These are phyloP conservation scores for Nomada fabriciana DNA, from an alignment of 2,888 invertebrate genomes.

Conservation along the genomic window DNA sequence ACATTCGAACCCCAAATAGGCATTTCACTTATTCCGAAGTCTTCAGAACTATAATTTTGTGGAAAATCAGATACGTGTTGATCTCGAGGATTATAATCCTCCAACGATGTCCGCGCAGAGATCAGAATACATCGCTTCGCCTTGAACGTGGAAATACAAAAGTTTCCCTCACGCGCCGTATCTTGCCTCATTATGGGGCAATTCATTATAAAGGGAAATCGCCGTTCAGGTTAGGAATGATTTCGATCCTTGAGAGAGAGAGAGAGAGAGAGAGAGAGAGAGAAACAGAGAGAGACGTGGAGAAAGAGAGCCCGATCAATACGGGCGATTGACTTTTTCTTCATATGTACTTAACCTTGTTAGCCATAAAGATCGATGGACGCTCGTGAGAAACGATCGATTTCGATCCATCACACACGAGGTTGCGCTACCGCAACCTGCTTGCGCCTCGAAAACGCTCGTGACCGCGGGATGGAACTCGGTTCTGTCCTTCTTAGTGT, in stretches of 20 bases:
- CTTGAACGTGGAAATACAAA: conserved; percentile 69
- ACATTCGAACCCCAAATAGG: background rate
- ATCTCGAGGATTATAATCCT: conserved; percentile 17
- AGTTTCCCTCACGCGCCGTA: conserved; percentile 64
- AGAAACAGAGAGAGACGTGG: conserved; percentile 15
- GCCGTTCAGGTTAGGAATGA: conserved; percentile 59
- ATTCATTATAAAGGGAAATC: conserved; percentile 61
- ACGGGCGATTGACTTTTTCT: conserved; percentile 50
- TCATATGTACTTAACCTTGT: conserved; percentile 68
- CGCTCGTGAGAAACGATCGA: conserved; percentile 53
- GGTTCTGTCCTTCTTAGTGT: conserved; percentile 41
- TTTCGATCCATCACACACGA: conserved; percentile 58
- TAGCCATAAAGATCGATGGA: conserved; percentile 64
- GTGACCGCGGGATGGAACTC: conserved; percentile 44
- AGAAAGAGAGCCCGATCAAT: conserved; percentile 61
- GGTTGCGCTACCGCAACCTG: conserved; percentile 12
- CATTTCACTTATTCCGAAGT: conserved; percentile 46
- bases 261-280: no score
- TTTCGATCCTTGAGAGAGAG: conserved; percentile 70
- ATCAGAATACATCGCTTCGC: conserved; percentile 59
- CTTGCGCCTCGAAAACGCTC: conserved; percentile 30
- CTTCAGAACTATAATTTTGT: conserved; percentile 1
- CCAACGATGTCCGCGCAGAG: conserved; percentile 43
- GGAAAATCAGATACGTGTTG: conserved; percentile 13
- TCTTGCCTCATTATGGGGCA: conserved; percentile 64